phyloP scores from a whole-genome alignment of 2,113 vertebrate genomes.

The Cyphomyrus plagiostoma region DNA sequence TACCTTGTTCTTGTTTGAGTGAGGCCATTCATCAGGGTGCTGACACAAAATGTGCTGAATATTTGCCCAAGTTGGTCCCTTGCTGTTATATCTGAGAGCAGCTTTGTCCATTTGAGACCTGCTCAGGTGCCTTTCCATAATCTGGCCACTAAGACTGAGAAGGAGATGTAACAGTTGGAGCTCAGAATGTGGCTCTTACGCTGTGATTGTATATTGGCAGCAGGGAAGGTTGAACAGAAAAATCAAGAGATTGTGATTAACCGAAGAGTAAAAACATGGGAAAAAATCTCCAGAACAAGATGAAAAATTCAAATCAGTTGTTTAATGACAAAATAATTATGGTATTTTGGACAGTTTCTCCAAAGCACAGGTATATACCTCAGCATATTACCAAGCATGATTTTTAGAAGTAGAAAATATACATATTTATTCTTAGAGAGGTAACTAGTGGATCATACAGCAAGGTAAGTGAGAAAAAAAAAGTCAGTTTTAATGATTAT shows the following conservation, averaged over 20 bases:
- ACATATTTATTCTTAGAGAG: background rate
- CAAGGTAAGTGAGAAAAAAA: background rate
- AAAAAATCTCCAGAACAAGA: background rate
- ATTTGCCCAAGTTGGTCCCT: background rate
- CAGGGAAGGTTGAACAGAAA: background rate
- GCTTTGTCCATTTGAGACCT: background rate
- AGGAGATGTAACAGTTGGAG: background rate
- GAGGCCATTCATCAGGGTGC: background rate
- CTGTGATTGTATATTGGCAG: background rate
- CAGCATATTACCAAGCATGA: background rate
- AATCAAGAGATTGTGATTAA: background rate
- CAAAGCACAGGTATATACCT: background rate
- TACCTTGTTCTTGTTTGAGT: background rate
- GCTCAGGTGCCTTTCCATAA: background rate
- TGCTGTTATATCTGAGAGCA: background rate
- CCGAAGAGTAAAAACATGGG: background rate
- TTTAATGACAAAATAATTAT: constrained; percentile 1
- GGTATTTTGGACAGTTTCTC: background rate
- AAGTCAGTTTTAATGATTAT: background rate
- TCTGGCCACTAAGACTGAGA: background rate
- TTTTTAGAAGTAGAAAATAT: background rate
- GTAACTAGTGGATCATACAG: background rate
- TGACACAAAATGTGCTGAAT: background rate
- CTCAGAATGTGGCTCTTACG: background rate
- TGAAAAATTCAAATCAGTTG: background rate